phyloP scores from a whole-genome alignment of 2,888 invertebrate genomes.

The Nudaria mundana region DNA sequence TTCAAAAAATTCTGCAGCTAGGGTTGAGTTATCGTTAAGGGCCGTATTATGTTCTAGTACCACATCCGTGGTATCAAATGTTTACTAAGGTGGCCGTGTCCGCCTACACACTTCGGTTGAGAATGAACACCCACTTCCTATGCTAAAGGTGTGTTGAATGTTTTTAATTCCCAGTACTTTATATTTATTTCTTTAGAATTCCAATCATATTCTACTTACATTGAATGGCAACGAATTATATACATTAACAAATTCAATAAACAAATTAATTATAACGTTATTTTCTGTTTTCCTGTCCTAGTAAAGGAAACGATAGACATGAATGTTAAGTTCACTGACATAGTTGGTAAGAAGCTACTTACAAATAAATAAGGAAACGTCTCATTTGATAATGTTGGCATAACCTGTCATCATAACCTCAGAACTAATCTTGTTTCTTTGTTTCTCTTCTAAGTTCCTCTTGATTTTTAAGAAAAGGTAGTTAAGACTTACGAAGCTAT shows the following conservation, averaged over 20 bases:
- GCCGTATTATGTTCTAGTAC: slow-evolving; percentile 28
- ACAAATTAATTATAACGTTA: slow-evolving; percentile 5
- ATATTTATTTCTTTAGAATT: slow-evolving; percentile 19
- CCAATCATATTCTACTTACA: slow-evolving; percentile 26
- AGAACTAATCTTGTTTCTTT: too few species aligned
- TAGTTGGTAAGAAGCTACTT: too few species aligned
- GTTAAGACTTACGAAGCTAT: too few species aligned
- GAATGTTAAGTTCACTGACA: too few species aligned
- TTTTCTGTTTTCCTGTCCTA: slow-evolving; percentile 5
- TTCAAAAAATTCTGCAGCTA: slow-evolving; percentile 8
- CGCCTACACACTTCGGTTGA: slow-evolving; percentile 20
- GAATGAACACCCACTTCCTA: slow-evolving; percentile 18
- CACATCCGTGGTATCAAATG: slow-evolving; percentile 44
- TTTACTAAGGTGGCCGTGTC: slow-evolving; percentile 34
- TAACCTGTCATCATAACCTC: too few species aligned
- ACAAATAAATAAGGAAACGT: background rate
- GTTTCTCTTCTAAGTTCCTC: too few species aligned
- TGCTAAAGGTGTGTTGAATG: slow-evolving; percentile 13
- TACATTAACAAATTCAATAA: slow-evolving; percentile 22
- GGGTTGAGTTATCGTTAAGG: slow-evolving; percentile 12
- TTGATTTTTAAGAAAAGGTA: too few species aligned
- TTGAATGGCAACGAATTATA: slow-evolving; percentile 23
- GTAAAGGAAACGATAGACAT: background rate
- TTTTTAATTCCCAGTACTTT: slow-evolving; percentile 20
- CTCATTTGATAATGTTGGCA: background rate